These are phyloP conservation scores for Micromussa lordhowensis DNA, from an alignment of 92 coral and sea anemone species.

Conservation along the genomic window DNA sequence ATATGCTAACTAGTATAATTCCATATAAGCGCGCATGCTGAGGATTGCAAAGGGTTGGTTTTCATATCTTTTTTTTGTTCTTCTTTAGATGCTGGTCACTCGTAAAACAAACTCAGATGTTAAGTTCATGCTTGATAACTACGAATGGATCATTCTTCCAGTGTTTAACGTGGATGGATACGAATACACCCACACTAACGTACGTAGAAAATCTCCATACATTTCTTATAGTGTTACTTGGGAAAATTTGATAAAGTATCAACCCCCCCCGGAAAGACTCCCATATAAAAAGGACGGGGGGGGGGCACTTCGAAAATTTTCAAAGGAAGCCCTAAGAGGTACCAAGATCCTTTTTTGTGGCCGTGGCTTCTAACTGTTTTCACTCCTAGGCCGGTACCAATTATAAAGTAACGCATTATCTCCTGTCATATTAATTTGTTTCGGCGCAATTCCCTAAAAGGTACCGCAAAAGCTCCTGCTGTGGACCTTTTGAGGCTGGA, in stretches of 20 bases:
- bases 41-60: background rate
- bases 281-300: no score
- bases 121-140: slow-evolving; percentile 76
- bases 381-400: no score
- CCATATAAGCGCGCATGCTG: background rate
- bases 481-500: no score
- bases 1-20: background rate
- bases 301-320: no score
- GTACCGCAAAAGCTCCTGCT: no score
- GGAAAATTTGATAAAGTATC: background rate
- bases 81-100: slow-evolving; percentile 64
- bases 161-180: slow-evolving; percentile 91
- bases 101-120: slow-evolving; percentile 65
- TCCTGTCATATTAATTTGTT: no score
- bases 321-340: no score
- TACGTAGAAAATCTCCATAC: slow-evolving; percentile 19
- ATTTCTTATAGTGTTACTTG: background rate
- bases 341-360: no score
- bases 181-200: slow-evolving; percentile 78
- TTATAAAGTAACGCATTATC: no score
- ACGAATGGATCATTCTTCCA: slow-evolving; percentile 89
- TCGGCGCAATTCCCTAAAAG: no score
- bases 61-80: background rate
- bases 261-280: background rate
- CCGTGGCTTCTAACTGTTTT: no score